Conservation (phyloP, 2,797 vertebrate genomes). For the Chromis chromis region DNA sequence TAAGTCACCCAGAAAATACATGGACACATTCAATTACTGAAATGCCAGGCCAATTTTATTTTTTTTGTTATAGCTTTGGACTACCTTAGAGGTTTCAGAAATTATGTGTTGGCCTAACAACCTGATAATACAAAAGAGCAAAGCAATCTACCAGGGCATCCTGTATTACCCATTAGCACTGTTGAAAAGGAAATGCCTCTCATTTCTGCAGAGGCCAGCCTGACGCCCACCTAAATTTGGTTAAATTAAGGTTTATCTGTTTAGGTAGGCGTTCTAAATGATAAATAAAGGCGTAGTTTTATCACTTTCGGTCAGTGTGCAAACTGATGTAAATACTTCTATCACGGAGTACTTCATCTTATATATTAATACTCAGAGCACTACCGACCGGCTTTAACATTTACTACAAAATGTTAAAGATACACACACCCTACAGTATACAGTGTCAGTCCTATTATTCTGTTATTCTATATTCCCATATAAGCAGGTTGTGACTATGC, state of each 20-base stretch:
- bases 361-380: neutral
- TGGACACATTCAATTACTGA: conserved; percentile 25
- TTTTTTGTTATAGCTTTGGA: conserved; percentile 17
- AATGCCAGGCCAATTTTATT: conserved; percentile 8
- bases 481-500: conserved; percentile 46
- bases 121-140: conserved; percentile 17
- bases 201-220: neutral
- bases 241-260: neutral
- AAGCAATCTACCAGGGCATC: conserved; percentile 1
- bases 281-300: neutral
- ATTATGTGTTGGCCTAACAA: neutral
- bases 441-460: neutral
- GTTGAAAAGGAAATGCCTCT: conserved; percentile 14
- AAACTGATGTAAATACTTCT: neutral
- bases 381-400: neutral
- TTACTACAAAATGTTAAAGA: neutral
- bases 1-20: neutral
- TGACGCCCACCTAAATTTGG: neutral
- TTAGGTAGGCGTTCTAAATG: neutral
- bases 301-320: neutral
- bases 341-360: too few species aligned
- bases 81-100: conserved; percentile 1
- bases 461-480: neutral
- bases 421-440: neutral
- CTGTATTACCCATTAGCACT: conserved; percentile 22